Evolutionary conservation across 2,113 vertebrate species (phyloP).

Genomic region (Poecilia latipinna): DNA sequence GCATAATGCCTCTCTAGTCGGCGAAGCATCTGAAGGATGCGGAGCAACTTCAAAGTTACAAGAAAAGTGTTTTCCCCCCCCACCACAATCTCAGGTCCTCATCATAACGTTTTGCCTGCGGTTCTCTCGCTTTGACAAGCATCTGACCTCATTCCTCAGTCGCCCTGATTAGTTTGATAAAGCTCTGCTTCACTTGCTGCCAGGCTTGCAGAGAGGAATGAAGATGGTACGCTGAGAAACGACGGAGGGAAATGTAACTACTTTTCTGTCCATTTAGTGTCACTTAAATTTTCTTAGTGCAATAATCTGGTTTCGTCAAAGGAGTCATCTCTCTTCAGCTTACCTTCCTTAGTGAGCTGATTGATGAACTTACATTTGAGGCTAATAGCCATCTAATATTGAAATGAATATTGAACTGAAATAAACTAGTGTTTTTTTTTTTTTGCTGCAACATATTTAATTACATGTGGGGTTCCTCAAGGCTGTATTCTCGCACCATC

Average conservation of each 20-base stretch:
- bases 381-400: too few species aligned
- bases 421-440: too few species aligned
- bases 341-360: not conserved
- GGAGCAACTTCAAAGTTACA: slow-evolving; percentile 8
- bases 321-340: not conserved
- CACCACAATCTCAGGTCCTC: slow-evolving; percentile 5
- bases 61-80: not conserved
- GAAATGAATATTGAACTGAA: too few species aligned
- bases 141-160: slow-evolving; percentile 31
- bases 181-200: not conserved
- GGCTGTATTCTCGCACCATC: too few species aligned
- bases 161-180: slow-evolving; percentile 23
- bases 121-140: slow-evolving; percentile 6
- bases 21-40: not conserved
- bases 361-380: too few species aligned
- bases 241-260: too few species aligned
- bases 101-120: slow-evolving; percentile 2
- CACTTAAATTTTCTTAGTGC: too few species aligned
- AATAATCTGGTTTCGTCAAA: not conserved
- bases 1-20: not conserved
- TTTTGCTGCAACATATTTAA: not conserved
- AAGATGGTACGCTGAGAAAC: too few species aligned
- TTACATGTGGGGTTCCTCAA: not conserved
- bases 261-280: too few species aligned
- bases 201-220: not conserved